Conservation (phyloP, 2,888 invertebrate species). For the Cynaeus angustus region DNA sequence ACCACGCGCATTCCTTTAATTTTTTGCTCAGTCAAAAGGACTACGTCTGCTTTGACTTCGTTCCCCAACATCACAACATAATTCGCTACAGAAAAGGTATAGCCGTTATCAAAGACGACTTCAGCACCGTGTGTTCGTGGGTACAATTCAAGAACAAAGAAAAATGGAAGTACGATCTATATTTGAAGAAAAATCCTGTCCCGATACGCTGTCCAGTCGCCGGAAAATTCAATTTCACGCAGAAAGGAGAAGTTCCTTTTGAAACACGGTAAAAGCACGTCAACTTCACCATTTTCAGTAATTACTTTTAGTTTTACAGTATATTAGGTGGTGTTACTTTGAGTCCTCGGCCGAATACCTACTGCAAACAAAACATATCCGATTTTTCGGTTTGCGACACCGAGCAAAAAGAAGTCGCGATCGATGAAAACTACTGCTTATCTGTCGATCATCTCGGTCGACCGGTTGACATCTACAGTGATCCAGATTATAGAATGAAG, state of each 20-base stretch:
- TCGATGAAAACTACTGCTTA: slow-evolving; percentile 96
- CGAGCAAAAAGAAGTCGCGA: slow-evolving; percentile 94
- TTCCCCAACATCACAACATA: slow-evolving; percentile 95
- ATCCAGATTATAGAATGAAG: slow-evolving; percentile 96
- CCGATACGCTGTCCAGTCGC: slow-evolving; percentile 96
- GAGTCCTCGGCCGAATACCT: slow-evolving; percentile 93
- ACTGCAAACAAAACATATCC: slow-evolving; percentile 94
- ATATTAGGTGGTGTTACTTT: slow-evolving; percentile 96
- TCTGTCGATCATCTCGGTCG: slow-evolving; percentile 96
- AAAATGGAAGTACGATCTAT: slow-evolving; percentile 91
- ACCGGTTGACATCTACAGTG: slow-evolving; percentile 95
- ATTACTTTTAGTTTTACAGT: slow-evolving; percentile 68
- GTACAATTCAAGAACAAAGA: slow-evolving; percentile 90
- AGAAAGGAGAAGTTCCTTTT: slow-evolving; percentile 91
- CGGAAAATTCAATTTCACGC: slow-evolving; percentile 96
- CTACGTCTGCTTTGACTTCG: slow-evolving; percentile 97
- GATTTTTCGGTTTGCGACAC: slow-evolving; percentile 97
- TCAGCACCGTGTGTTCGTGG: slow-evolving; percentile 95
- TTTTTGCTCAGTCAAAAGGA: slow-evolving; percentile 87
- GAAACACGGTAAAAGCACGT: slow-evolving; percentile 77
- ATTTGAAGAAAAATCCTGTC: slow-evolving; percentile 89
- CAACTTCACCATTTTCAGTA: neutral
- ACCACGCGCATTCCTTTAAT: no score
- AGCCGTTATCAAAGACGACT: slow-evolving; percentile 92
- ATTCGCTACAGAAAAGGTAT: slow-evolving; percentile 92